These are phyloP conservation scores for Uloborus plumipes DNA, from an alignment of 2,888 invertebrate genomes.

Conservation along the genomic window DNA sequence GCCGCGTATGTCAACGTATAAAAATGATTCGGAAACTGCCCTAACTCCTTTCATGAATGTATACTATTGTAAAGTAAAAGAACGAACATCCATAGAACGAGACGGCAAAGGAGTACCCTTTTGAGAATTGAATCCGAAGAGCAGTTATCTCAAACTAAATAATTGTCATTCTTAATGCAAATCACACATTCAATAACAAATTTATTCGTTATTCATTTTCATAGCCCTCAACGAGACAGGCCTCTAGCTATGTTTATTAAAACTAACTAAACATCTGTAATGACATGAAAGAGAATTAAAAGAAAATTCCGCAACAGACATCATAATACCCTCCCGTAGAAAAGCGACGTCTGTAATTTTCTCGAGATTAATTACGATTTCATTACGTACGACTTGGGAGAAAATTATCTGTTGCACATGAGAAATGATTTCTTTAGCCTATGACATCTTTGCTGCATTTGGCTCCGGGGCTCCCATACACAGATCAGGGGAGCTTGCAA, in stretches of 20 bases:
- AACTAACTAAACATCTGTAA: constrained; percentile 44
- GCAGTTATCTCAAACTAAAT: constrained; percentile 35
- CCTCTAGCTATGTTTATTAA: constrained; percentile 40
- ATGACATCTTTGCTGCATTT: constrained; percentile 25
- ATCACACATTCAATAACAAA: constrained; percentile 36
- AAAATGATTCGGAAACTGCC: no score
- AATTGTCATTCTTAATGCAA: constrained; percentile 46
- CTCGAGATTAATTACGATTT: constrained; percentile 63
- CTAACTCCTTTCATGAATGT: no score
- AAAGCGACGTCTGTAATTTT: constrained; percentile 52
- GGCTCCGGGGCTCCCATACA: constrained; percentile 7
- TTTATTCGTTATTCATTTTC: constrained; percentile 19
- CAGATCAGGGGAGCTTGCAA: no score
- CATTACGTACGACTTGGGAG: constrained; percentile 46
- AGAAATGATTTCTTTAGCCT: constrained; percentile 38
- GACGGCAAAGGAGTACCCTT: no score
- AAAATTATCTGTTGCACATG: constrained; percentile 50
- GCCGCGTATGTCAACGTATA: no score
- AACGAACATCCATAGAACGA: no score
- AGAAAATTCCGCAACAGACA: constrained; percentile 20
- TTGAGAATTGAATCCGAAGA: constrained; percentile 32
- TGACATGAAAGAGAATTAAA: constrained; percentile 22
- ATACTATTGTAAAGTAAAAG: no score
- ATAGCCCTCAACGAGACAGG: not conserved
- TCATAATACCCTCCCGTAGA: constrained; percentile 29